These are phyloP conservation scores for Platalea minor DNA, from an alignment of 2,797 vertebrate species.

Conservation along the genomic window DNA sequence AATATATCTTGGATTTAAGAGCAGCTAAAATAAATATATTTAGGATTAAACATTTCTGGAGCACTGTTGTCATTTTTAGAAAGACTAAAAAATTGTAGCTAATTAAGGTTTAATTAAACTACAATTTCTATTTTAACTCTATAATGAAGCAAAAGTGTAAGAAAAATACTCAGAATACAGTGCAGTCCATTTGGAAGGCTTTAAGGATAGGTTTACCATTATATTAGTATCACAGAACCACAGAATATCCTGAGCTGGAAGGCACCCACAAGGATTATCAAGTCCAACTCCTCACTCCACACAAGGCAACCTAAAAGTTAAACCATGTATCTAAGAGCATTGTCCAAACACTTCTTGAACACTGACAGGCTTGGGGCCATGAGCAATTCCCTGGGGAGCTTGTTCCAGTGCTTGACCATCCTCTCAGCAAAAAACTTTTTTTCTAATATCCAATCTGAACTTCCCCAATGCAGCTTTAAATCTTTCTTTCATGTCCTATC, in stretches of 20 bases:
- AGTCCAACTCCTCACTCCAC: neutral
- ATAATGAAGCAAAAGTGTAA: neutral
- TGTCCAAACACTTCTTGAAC: neutral
- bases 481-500: neutral
- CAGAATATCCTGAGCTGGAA: neutral
- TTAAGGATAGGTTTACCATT: neutral
- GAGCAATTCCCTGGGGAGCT: neutral
- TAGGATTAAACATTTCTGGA: neutral
- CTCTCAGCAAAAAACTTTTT: neutral
- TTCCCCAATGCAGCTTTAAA: neutral
- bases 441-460: neutral
- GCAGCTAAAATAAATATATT: neutral
- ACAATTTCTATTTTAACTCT: neutral
- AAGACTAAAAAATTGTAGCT: neutral
- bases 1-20: neutral
- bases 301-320: neutral
- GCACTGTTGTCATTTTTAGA: neutral
- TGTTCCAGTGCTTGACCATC: neutral
- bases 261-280: rapidly evolving
- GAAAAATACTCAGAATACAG: neutral
- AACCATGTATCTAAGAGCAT: neutral
- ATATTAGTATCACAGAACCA: neutral
- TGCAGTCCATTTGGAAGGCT: neutral
- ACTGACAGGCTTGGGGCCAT: neutral
- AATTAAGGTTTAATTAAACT: neutral